Evolutionary conservation across 2,888 invertebrate species (phyloP), one percentile per base, ranked within the genome.

Genomic region (Stenichneumon culpator): DNA sequence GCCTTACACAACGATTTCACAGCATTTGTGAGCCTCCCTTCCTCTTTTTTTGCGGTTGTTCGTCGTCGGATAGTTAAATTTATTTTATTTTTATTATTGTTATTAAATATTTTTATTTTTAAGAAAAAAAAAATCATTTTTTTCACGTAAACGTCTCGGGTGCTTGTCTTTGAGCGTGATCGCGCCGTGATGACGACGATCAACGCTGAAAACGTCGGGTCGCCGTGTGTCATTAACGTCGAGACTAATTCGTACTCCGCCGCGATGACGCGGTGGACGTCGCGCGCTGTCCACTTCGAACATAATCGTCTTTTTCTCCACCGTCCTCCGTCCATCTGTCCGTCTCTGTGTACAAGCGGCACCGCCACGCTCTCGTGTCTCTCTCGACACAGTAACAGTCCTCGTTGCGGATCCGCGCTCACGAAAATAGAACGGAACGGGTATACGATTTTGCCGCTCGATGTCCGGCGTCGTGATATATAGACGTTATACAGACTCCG

Each of bases 361-460:
- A 69, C 39, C 28, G 60, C n/a, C 60, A 19, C 16, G 47, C 25
- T 36, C 52, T 19, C 22, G 25, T 47, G 9, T 47, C 50, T 28
- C 19, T 54, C 54, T 16, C 50, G 28, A 28, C 19, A 36, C 36
- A 22, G 25, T 32, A 22, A 22, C 2, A n/a, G 57, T 36, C 67
- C 73, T 52, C 54, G 28, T 74, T 47, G 63, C 44, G 57, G 63
- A 81, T 72, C 77, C 84, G 50, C 47, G 32, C 57, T 32, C 57
- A 60, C 84, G 16, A 84, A 84, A 84, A 84, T 80, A 80, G 80
- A 80, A 74, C 73, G 44, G 22, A 50, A 79, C 73, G 73, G 47
- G 63, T 54, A 52, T 14, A 69, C 50, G 50, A 68, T 72, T 84
- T 68, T 68, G 72, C 44, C 44, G 75, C n/a, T 19, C 36, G 65